phyloP scores from a whole-genome alignment of 2,888 invertebrate genomes.

The Lissonota sp. region DNA sequence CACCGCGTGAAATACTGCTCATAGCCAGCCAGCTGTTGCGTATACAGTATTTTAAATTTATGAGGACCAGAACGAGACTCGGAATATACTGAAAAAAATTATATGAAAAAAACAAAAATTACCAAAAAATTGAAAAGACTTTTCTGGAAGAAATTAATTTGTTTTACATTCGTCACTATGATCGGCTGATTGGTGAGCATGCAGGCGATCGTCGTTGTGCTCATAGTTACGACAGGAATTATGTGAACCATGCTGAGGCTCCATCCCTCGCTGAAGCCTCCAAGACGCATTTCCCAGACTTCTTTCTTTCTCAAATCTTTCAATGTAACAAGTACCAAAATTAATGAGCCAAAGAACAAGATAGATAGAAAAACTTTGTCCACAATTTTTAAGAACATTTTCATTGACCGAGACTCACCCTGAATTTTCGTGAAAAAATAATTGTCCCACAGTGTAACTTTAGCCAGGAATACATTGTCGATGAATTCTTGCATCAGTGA shows the following conservation, averaged over 20 bases:
- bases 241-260: constrained; percentile 73
- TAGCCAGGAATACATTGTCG: constrained; percentile 72
- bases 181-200: constrained; percentile 67
- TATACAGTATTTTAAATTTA: constrained; percentile 73
- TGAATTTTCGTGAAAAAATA: constrained; percentile 71
- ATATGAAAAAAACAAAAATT: not conserved
- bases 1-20: constrained; percentile 73
- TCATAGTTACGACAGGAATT: constrained; percentile 71
- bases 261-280: constrained; percentile 73
- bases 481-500: constrained; percentile 74
- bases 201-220: constrained; percentile 68
- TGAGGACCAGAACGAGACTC: constrained; percentile 69
- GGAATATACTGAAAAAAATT: constrained; percentile 69
- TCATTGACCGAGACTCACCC: constrained; percentile 54
- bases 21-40: constrained; percentile 74
- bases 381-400: not conserved
- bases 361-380: not conserved
- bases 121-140: not conserved
- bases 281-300: constrained; percentile 70
- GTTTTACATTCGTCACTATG: constrained; percentile 65
- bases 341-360: constrained; percentile 7
- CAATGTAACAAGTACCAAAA: too few species aligned
- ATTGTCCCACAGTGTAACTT: constrained; percentile 72
- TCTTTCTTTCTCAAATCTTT: constrained; percentile 68
- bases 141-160: not conserved